phyloP scores from a whole-genome alignment of 2,113 vertebrate genomes.

The Pimephales promelas region DNA sequence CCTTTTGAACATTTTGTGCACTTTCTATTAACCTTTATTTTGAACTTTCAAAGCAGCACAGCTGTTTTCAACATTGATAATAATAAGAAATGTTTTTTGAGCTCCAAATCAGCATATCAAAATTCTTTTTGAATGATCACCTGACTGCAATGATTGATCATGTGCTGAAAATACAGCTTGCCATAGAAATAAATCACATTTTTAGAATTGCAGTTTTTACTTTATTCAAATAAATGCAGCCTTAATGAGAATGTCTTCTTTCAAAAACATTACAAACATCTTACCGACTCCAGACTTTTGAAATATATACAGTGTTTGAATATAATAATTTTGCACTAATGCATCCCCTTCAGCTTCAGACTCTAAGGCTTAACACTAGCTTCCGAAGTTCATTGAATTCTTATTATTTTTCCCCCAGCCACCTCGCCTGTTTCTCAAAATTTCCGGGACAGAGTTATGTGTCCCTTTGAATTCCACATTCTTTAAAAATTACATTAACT shows the following conservation, averaged over 20 bases:
- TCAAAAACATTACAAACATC: too few species aligned
- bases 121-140: background rate
- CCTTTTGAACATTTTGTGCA: too few species aligned
- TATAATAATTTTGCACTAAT: background rate
- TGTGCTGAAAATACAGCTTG: too few species aligned
- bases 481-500: background rate
- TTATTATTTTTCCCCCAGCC: background rate
- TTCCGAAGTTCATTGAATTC: background rate
- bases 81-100: background rate
- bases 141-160: too few species aligned
- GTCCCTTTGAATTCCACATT: conserved; percentile 2
- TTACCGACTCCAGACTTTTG: too few species aligned
- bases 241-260: too few species aligned
- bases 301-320: background rate
- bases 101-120: background rate
- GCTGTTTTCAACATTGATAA: background rate
- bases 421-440: background rate
- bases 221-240: too few species aligned
- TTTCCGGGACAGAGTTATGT: background rate
- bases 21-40: too few species aligned
- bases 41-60: background rate
- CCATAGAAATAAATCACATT: too few species aligned
- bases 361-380: background rate
- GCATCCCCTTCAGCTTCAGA: background rate
- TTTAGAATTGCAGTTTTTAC: background rate